These are phyloP conservation scores for Gopherus flavomarginatus DNA, from an alignment of 2,113 vertebrate genomes.

Conservation along the genomic window DNA sequence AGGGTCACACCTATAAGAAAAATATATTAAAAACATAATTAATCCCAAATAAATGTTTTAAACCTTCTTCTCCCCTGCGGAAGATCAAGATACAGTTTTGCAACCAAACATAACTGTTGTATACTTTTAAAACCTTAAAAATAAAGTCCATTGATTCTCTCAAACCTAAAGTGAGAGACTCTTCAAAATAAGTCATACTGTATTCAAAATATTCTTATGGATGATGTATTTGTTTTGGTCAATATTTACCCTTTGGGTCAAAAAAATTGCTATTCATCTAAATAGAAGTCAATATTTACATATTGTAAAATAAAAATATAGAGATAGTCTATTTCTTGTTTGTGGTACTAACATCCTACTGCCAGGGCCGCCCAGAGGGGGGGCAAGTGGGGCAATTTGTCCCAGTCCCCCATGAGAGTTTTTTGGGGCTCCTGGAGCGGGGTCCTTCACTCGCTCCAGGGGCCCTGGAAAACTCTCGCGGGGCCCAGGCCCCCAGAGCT, in stretches of 20 bases:
- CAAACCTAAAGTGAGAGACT: not conserved
- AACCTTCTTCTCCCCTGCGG: rapidly evolving
- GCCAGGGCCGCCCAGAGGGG: no score
- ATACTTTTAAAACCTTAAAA: not conserved
- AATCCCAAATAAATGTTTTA: not conserved
- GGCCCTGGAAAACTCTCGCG: no score
- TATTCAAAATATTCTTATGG: not conserved
- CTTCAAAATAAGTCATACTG: not conserved
- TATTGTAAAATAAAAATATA: not conserved
- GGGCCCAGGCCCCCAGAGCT: no score
- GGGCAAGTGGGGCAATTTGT: no score
- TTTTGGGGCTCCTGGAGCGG: no score
- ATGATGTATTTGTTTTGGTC: not conserved
- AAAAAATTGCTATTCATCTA: rapidly evolving
- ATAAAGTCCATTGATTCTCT: not conserved
- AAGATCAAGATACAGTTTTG: not conserved
- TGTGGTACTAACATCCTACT: not conserved
- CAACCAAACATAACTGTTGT: rapidly evolving
- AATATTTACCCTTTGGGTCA: rapidly evolving
- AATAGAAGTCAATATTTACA: not conserved
- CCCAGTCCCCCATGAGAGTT: no score
- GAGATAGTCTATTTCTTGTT: not conserved
- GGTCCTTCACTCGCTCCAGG: no score
- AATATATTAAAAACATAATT: not conserved
- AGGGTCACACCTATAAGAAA: slow-evolving; percentile 87